phyloP scores from a whole-genome alignment of 2,888 invertebrate genomes.

The Perizoma flavofasciatum region DNA sequence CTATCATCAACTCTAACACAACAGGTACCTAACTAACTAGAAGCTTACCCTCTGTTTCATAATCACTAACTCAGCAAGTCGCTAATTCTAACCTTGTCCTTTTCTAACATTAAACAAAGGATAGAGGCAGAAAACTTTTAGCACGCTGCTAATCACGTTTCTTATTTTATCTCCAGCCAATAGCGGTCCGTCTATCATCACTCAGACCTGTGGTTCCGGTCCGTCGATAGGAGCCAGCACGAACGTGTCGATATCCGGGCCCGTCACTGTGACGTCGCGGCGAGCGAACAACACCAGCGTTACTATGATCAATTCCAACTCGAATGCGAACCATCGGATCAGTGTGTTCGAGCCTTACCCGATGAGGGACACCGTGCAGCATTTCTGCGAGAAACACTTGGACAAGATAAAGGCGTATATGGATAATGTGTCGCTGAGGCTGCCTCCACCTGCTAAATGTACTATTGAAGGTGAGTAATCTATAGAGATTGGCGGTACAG shows the following conservation, averaged over 20 bases:
- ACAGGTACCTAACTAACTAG: too few relatives aligned
- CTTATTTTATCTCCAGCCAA: constrained; percentile 20
- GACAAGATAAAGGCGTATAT: constrained; percentile 96
- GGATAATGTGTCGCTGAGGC: constrained; percentile 91
- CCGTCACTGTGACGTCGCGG: constrained; percentile 85
- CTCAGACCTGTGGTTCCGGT: constrained; percentile 42
- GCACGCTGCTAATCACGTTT: too few relatives aligned
- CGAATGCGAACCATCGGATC: constrained; percentile 83
- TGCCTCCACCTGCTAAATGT: constrained; percentile 96
- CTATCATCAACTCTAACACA: constrained; percentile 45
- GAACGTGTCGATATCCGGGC: constrained; percentile 78
- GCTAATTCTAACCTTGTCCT: too few relatives aligned
- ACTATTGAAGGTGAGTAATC: constrained; percentile 93
- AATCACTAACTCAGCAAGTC: too few relatives aligned
- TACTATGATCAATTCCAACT: constrained; percentile 82
- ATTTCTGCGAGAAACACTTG: constrained; percentile 97
- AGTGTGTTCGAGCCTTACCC: constrained; percentile 95
- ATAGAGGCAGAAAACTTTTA: too few relatives aligned
- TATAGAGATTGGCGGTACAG: too few relatives aligned
- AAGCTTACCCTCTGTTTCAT: too few relatives aligned
- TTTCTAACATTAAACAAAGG: too few relatives aligned
- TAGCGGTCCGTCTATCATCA: constrained; percentile 31
- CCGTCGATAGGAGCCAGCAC: constrained; percentile 38
- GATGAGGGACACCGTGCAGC: constrained; percentile 96
- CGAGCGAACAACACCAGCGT: constrained; percentile 90